phyloP scores from a whole-genome alignment of 2,888 invertebrate species.

The Sylvicola cinctus region DNA sequence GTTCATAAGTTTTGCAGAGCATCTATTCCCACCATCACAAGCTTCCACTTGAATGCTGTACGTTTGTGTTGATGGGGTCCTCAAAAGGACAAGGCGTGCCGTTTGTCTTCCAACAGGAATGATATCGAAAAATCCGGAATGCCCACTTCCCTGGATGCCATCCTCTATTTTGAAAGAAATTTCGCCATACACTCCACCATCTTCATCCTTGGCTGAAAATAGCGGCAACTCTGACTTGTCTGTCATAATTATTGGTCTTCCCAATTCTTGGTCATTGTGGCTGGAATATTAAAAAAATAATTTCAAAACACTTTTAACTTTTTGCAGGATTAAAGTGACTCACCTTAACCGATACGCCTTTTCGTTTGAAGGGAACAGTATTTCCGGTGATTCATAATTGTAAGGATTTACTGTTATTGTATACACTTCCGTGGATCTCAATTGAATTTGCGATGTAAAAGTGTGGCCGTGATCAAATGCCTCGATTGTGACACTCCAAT shows the following conservation, averaged over 20 bases:
- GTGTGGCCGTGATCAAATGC: slow-evolving; percentile 32
- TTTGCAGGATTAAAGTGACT: too few relatives aligned
- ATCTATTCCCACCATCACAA: slow-evolving; percentile 23
- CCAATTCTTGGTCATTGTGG: slow-evolving; percentile 8
- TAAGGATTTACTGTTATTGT: slow-evolving; percentile 29
- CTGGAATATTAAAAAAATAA: slow-evolving; percentile 4
- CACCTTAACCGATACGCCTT: slow-evolving; percentile 24
- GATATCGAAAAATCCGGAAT: slow-evolving; percentile 11
- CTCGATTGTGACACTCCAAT: slow-evolving; percentile 32
- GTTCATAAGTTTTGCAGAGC: slow-evolving; percentile 11
- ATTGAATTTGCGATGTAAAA: slow-evolving; percentile 13
- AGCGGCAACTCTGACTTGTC: slow-evolving; percentile 23
- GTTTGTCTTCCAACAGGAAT: slow-evolving; percentile 9
- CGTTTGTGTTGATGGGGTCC: too few relatives aligned
- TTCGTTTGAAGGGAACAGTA: slow-evolving; percentile 27
- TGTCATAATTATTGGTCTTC: slow-evolving; percentile 13
- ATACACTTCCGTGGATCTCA: slow-evolving; percentile 24
- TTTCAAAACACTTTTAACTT: too few relatives aligned
- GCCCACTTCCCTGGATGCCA: slow-evolving; percentile 9
- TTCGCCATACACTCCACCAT: slow-evolving; percentile 32
- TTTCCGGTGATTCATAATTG: slow-evolving; percentile 35
- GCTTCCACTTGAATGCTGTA: slow-evolving; percentile 24
- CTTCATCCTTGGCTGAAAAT: slow-evolving; percentile 32
- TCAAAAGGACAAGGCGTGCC: slow-evolving; percentile 4
- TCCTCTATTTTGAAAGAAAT: slow-evolving; percentile 28